phyloP scores from a whole-genome alignment of 2,888 invertebrate species.

The Agrilus mali region DNA sequence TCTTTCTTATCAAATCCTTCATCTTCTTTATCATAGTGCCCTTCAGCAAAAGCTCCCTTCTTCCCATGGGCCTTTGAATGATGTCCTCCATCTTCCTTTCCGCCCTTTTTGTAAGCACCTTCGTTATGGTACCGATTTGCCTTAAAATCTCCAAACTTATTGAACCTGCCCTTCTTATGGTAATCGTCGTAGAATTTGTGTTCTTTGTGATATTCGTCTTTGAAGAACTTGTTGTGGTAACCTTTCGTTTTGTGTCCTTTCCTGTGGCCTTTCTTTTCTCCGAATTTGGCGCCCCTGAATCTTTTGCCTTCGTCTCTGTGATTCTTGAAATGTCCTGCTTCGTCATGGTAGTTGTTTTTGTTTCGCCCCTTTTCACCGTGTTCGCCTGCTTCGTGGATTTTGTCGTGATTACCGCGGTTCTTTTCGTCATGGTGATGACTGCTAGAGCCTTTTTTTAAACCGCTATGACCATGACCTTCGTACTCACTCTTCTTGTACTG shows the following conservation, averaged over 20 bases:
- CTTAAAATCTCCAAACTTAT: slow-evolving; percentile 53
- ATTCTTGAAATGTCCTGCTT: slow-evolving; percentile 47
- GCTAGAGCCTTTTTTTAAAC: slow-evolving; percentile 8
- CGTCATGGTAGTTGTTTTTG: slow-evolving; percentile 51
- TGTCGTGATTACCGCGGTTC: slow-evolving; percentile 24
- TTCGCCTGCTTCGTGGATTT: slow-evolving; percentile 45
- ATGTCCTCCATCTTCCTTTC: slow-evolving; percentile 47
- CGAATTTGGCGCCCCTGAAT: slow-evolving; percentile 54
- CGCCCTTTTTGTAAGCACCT: slow-evolving; percentile 53
- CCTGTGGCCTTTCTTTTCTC: slow-evolving; percentile 64
- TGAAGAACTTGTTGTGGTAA: slow-evolving; percentile 66
- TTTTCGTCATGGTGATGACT: slow-evolving; percentile 24
- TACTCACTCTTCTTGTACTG: not conserved
- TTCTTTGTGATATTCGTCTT: slow-evolving; percentile 66
- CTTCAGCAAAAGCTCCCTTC: slow-evolving; percentile 52
- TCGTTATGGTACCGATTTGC: slow-evolving; percentile 51
- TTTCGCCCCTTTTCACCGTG: slow-evolving; percentile 51
- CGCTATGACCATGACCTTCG: not conserved
- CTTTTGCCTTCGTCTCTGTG: slow-evolving; percentile 57
- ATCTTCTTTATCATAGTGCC: slow-evolving; percentile 51
- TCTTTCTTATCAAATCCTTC: slow-evolving; percentile 48
- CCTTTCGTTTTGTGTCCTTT: slow-evolving; percentile 68
- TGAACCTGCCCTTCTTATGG: slow-evolving; percentile 58
- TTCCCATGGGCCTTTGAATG: slow-evolving; percentile 49
- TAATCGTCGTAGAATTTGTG: slow-evolving; percentile 67